These are phyloP conservation scores for Heliconius nattereri DNA, from an alignment of 1,140 invertebrate species.

Conservation along the genomic window DNA sequence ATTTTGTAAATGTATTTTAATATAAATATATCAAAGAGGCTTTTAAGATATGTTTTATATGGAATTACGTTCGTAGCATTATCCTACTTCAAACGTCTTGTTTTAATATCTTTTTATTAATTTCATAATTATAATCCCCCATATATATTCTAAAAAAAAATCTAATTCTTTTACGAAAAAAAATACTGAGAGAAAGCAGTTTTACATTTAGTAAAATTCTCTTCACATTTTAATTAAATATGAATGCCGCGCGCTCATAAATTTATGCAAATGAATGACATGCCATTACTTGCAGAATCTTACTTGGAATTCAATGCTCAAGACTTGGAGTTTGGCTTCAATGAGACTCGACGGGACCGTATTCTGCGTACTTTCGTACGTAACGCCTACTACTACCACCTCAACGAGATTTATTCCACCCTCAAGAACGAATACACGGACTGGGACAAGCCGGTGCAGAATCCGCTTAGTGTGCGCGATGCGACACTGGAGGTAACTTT, in stretches of 20 bases:
- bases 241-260: slow-evolving; percentile 56
- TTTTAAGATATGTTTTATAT: neutral
- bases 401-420: slow-evolving; percentile 95
- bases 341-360: slow-evolving; percentile 90
- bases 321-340: slow-evolving; percentile 91
- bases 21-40: neutral
- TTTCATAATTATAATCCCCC: neutral
- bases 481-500: slow-evolving; percentile 83
- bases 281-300: slow-evolving; percentile 83
- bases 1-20: neutral
- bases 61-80: neutral
- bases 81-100: neutral
- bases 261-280: slow-evolving; percentile 71
- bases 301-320: slow-evolving; percentile 89
- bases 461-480: slow-evolving; percentile 89
- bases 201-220: slow-evolving; percentile 35
- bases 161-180: neutral
- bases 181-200: neutral
- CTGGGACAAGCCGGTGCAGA: slow-evolving; percentile 90
- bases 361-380: slow-evolving; percentile 93
- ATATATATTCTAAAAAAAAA: neutral
- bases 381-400: slow-evolving; percentile 93
- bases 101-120: neutral
- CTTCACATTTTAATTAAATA: slow-evolving; percentile 56
- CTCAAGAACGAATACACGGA: slow-evolving; percentile 96